Evolutionary conservation across 53 echinoderm and acorn worm genomes (phyloP).

Genomic region (Holothuria leucospilota): DNA sequence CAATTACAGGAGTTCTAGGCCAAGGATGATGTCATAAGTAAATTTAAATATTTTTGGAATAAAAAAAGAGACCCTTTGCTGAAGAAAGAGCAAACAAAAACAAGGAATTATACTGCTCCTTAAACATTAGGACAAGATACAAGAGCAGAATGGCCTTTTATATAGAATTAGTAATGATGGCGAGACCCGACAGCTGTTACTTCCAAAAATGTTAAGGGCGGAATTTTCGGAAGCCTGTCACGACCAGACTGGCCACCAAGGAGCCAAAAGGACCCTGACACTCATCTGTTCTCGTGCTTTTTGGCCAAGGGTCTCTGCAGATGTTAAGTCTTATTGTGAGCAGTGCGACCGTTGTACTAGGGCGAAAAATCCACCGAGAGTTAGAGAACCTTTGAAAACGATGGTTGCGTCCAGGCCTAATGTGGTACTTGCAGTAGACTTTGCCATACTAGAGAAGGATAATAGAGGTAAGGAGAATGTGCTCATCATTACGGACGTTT

Average conservation of each 20-base stretch:
- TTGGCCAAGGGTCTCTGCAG: slow-evolving; percentile 12
- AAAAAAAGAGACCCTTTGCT: background rate
- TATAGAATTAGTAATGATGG: slow-evolving; percentile 17
- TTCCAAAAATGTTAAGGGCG: background rate
- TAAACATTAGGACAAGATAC: background rate
- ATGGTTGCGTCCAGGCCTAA: too few species aligned
- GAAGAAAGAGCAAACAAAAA: background rate
- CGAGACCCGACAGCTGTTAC: slow-evolving; percentile 6
- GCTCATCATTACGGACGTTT: too few species aligned
- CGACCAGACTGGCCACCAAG: slow-evolving; percentile 52
- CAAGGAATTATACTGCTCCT: background rate
- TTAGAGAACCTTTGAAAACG: too few species aligned
- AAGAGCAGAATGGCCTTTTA: background rate
- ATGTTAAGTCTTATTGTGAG: too few species aligned
- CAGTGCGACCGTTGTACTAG: too few species aligned
- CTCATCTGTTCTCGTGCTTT: slow-evolving; percentile 34
- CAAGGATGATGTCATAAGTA: slow-evolving; percentile 7
- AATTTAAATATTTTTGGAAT: background rate
- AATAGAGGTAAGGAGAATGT: too few species aligned
- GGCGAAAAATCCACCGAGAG: too few species aligned
- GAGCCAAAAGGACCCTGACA: slow-evolving; percentile 2
- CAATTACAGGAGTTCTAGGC: slow-evolving; percentile 27
- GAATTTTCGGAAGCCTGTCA: slow-evolving; percentile 43
- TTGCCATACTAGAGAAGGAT: too few species aligned
- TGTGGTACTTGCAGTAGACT: too few species aligned